Base-by-base conservation (phyloP, 2,797 vertebrate genomes). In the Tarsius wallacei region DNA sequence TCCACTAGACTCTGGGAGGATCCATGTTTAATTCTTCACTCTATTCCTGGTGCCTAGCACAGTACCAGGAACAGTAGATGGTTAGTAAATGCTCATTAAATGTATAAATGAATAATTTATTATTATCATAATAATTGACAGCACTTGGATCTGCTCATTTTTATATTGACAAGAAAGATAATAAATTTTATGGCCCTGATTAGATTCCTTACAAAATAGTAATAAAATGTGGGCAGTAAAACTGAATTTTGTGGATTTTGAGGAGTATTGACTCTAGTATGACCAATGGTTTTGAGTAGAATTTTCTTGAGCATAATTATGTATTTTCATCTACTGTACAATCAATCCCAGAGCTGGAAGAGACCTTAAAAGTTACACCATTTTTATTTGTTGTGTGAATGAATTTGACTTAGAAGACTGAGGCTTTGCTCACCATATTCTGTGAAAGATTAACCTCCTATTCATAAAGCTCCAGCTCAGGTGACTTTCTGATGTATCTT, bases 101-200 rank as follows among this genome's bases (percentile, higher is more conserved):
- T 21, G 31, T 78, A 17, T 76, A 59, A 33, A 64, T 28, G 28
- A 78, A 83, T 91, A 24, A 66, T 22, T 89, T 80, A 36, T 87
- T 78, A 80, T 93, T 80, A 73, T 74, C 94, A 93, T 96, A 73
- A 42, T 92, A 92, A 51, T 22, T 90, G 15, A 61, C 6, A 84
- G 6, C 21, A 73, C 84, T 76, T 93, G 33, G 7, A 55, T 71
- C n/a, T 86, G 16, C 31, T 66, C 6, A 8, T 96, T 89, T 7
- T 47, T 90, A 42, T 6, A 16, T 73, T 68, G 22, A 9, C 78
- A 70, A 89, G 16, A 89, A 77, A 90, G 59, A 66, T 71, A 74
- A 33, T 90, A 89, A 61, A 8, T 76, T 93, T 68, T 7, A 61
- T 53, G 61, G 22, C 3, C 63, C 17, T 53, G 22, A n/a, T 82